Percentiles rank a stretch among this genome's conserved stretches.
Evolutionary conservation across 2,113 vertebrate genomes (phyloP).

Genomic region (Oncorhynchus kisutch): DNA sequence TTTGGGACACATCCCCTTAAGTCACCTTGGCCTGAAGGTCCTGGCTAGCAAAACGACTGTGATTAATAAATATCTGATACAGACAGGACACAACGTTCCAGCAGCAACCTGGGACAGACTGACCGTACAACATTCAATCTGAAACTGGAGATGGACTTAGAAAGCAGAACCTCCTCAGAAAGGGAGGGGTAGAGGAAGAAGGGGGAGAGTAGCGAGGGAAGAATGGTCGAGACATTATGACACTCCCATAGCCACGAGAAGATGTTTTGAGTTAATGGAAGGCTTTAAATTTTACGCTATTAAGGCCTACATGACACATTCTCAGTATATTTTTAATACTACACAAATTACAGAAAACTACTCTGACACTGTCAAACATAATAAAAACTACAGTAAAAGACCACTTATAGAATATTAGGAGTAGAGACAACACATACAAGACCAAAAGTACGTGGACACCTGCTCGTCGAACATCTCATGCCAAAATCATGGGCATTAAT

Average conservation of each 20-base stretch:
- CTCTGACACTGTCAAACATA: background rate
- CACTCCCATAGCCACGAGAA: too few relatives aligned
- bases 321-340: background rate
- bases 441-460: too few relatives aligned
- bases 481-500: too few relatives aligned
- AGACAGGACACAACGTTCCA: background rate
- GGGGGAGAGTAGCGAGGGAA: background rate
- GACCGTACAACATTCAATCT: background rate
- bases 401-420: too few relatives aligned
- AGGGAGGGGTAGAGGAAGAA: background rate
- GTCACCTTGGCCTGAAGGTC: slow-evolving; percentile 8
- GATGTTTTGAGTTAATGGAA: too few relatives aligned
- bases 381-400: too few relatives aligned
- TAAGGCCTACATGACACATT: too few relatives aligned
- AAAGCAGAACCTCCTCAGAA: background rate
- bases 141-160: background rate
- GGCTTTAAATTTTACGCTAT: too few relatives aligned
- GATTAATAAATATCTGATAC: background rate
- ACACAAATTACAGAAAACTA: too few relatives aligned
- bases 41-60: background rate
- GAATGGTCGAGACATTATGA: background rate
- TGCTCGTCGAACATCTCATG: too few relatives aligned
- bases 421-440: too few relatives aligned
- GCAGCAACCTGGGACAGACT: background rate
- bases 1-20: too few relatives aligned